Evolutionary conservation across 2,888 invertebrate genomes (phyloP).

Genomic region (Dicyrtoma fusca): DNA sequence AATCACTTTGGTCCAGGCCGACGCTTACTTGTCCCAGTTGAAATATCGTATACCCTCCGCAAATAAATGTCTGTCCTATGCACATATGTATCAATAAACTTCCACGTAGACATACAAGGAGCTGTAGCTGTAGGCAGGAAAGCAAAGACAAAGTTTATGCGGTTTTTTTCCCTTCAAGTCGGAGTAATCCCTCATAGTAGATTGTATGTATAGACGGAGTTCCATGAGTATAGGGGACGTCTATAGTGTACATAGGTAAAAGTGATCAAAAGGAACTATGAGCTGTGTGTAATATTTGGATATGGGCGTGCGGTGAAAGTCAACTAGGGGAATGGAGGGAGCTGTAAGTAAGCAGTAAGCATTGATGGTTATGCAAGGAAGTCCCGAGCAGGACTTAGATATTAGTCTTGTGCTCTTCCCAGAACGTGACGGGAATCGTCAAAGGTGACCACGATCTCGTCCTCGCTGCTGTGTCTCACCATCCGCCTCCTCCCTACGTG

Average conservation of each 20-base stretch:
- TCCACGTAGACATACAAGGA: background rate
- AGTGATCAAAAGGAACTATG: too few relatives aligned
- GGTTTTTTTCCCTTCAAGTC: background rate
- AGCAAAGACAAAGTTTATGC: slow-evolving; percentile 19
- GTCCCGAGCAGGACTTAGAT: slow-evolving; percentile 14
- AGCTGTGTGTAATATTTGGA: slow-evolving; percentile 11
- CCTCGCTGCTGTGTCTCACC: slow-evolving; percentile 11
- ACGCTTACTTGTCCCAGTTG: background rate
- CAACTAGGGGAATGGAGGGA: background rate
- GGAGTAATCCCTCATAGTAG: slow-evolving; percentile 7
- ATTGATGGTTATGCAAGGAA: slow-evolving; percentile 9
- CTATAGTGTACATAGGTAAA: too few relatives aligned
- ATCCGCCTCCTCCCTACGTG: slow-evolving; percentile 20
- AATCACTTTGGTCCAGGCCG: background rate
- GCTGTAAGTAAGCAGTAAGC: background rate
- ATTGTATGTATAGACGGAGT: background rate
- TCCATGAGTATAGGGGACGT: background rate
- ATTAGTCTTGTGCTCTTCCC: slow-evolving; percentile 28
- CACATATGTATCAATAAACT: background rate
- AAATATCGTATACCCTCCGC: background rate
- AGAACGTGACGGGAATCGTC: slow-evolving; percentile 18
- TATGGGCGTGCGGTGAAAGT: slow-evolving; percentile 16
- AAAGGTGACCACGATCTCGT: slow-evolving; percentile 2
- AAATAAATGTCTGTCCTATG: background rate
- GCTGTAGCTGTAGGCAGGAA: background rate